These are phyloP conservation scores for Phyllotis vaccarum DNA, from an alignment of 2,797 vertebrate genomes.

Conservation along the genomic window DNA sequence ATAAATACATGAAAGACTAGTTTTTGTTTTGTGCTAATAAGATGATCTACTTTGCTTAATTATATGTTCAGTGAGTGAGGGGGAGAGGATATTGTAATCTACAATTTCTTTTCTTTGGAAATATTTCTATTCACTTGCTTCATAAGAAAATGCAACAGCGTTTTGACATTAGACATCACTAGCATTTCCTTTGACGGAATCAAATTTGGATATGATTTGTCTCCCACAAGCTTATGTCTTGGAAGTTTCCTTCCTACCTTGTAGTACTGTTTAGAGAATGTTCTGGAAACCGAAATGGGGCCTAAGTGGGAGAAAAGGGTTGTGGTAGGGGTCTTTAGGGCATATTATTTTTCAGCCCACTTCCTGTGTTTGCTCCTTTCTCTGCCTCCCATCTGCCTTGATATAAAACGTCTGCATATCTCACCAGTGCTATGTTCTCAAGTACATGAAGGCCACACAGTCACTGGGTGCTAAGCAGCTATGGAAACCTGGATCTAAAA, in stretches of 20 bases:
- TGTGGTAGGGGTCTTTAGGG: neutral
- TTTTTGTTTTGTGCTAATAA: slow-evolving; percentile 13
- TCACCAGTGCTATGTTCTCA: neutral
- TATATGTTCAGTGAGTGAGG: neutral
- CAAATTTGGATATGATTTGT: neutral
- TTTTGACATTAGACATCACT: neutral
- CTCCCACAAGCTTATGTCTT: neutral
- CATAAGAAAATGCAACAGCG: neutral
- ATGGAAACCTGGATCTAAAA: neutral
- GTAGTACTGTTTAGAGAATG: neutral
- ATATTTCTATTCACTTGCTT: neutral
- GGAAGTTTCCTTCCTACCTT: neutral
- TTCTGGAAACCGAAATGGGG: neutral
- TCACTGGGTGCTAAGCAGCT: neutral
- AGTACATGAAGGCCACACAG: too few relatives aligned
- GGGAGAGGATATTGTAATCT: neutral
- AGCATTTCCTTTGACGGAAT: neutral
- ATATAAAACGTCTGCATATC: neutral
- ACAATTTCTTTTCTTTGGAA: neutral
- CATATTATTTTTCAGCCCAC: too few relatives aligned
- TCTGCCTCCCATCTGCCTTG: neutral
- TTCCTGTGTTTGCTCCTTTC: neutral
- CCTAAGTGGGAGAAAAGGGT: neutral
- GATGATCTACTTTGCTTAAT: slow-evolving; percentile 40
- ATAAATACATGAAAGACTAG: slow-evolving; percentile 16